Evolutionary conservation across 1,140 invertebrate species (phyloP).

Genomic region (Dryas iulia): DNA sequence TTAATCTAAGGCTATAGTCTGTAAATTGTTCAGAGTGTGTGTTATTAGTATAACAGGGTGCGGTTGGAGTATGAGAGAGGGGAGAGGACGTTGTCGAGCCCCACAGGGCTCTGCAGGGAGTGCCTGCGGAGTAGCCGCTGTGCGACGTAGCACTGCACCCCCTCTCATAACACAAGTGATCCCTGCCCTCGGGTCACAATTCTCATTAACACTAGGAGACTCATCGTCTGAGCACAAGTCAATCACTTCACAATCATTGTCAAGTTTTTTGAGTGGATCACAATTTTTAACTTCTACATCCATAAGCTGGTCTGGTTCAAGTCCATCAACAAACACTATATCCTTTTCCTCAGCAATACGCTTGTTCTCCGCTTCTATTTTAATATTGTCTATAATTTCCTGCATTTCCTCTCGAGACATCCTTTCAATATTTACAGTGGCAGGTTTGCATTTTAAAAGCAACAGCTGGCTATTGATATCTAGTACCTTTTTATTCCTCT

Average conservation of each 20-base stretch:
- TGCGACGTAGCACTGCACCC: slow-evolving; percentile 63
- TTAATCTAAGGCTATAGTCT: slow-evolving; percentile 74
- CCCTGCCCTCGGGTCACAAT: slow-evolving; percentile 68
- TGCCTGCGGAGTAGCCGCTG: slow-evolving; percentile 61
- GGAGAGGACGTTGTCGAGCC: slow-evolving; percentile 58
- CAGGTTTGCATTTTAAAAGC: slow-evolving; percentile 65
- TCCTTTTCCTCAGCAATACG: slow-evolving; percentile 53
- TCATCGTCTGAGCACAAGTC: slow-evolving; percentile 80
- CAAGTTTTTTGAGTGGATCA: slow-evolving; percentile 59
- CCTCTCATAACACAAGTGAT: slow-evolving; percentile 71
- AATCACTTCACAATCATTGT: slow-evolving; percentile 73
- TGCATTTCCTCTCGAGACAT: slow-evolving; percentile 60
- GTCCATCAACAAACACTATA: slow-evolving; percentile 64
- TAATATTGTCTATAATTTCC: slow-evolving; percentile 60
- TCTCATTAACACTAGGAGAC: slow-evolving; percentile 63
- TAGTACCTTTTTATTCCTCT: slow-evolving; percentile 69
- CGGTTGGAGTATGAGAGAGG: slow-evolving; percentile 60
- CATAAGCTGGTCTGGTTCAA: slow-evolving; percentile 48
- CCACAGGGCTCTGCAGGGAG: slow-evolving; percentile 71
- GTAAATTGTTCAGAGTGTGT: slow-evolving; percentile 69
- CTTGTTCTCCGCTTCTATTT: slow-evolving; percentile 46
- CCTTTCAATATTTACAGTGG: slow-evolving; percentile 57
- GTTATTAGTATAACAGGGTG: slow-evolving; percentile 71
- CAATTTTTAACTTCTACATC: slow-evolving; percentile 48
- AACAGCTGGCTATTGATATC: slow-evolving; percentile 72